Evolutionary conservation across 2,113 vertebrate genomes (phyloP), one percentile per base, ranked within the genome.

Genomic region (Osmerus eperlanus): DNA sequence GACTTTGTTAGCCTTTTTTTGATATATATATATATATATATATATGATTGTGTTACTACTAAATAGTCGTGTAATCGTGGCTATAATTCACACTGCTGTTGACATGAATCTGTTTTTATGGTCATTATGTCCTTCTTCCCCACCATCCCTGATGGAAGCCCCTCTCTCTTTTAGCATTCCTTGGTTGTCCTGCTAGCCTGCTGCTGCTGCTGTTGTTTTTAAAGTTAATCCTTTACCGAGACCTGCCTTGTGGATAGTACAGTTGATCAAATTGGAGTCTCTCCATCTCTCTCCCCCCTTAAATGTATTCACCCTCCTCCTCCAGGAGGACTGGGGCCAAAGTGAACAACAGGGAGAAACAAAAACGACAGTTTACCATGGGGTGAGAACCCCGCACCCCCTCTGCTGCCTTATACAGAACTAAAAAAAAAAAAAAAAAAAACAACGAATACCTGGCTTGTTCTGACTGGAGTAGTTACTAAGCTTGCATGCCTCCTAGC

Each of bases 1-100:
- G 81, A 76, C 62, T 86, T 86, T 61, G 77, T 90, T 90, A 81
- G 85, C 83, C 83, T 83, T 88, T 87, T 52, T 82, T 81, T 79
- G 9, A 14, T 55, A 51, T 68, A 23, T 59, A 18, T 80, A 84
- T 79, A 83, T 79, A 83, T 77, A 61, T 70, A 82, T 88, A 79
- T 83, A 68, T 82, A 68, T 82, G 81, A 74, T 84, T 71, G 82
- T 83, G 80, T 83, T 83, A 75, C 65, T 52, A 47, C 41, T 47
- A 47, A 47, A 47, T 9, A 47, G 9, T 47, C 9, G 41, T 47
- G 41, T 47, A 47, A 47, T 47, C 41, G 77, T 83, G 77, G 78
- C 74, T 87, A 79, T 84, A 80, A 47, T 76, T 73, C 75, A 82
- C 80, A 70, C 82, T 74, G 80, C 73, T 82, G 70, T 78, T 79